A percentile compares a stretch with the other conserved stretches of the same genome.
Conservation (phyloP, 1,140 invertebrate genomes). For the Linepithema humile region DNA sequence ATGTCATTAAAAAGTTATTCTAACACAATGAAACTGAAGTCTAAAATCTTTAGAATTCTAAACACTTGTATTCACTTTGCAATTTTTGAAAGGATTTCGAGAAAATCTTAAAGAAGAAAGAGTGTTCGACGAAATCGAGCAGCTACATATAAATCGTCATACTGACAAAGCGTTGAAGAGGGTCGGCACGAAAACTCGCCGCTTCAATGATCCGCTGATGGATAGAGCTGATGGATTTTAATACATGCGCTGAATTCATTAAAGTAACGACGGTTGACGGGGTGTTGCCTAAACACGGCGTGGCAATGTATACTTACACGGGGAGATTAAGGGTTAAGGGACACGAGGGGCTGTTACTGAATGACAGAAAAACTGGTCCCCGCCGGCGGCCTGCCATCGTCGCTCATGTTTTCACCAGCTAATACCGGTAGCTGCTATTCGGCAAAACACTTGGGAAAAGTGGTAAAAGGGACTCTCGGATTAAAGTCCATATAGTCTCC, state of each 20-base stretch:
- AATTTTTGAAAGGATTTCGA: not conserved
- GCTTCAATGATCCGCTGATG: conserved; percentile 28
- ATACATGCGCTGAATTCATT: conserved; percentile 38
- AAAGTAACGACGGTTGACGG: conserved; percentile 54
- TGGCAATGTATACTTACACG: conserved; percentile 35
- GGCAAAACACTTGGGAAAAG: conserved; percentile 41
- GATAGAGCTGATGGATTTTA: conserved; percentile 43
- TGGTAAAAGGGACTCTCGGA: not conserved
- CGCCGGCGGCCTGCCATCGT: conserved; percentile 14
- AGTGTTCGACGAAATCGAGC: not conserved
- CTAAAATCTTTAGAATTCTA: not conserved
- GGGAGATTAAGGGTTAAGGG: conserved; percentile 49
- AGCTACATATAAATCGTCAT: conserved; percentile 3
- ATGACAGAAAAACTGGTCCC: conserved; percentile 38
- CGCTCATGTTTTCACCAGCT: conserved; percentile 32
- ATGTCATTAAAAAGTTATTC: too few relatives aligned
- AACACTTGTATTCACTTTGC: not conserved
- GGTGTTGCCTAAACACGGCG: conserved; percentile 48
- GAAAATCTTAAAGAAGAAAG: not conserved
- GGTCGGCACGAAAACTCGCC: conserved; percentile 14
- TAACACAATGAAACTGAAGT: not conserved
- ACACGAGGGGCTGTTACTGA: conserved; percentile 30
- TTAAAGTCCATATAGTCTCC: not conserved
- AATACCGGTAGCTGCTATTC: conserved; percentile 27
- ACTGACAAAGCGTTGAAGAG: conserved; percentile 26